Conservation (phyloP, 64 coral and sea anemone species). For the Montipora capricornis region DNA sequence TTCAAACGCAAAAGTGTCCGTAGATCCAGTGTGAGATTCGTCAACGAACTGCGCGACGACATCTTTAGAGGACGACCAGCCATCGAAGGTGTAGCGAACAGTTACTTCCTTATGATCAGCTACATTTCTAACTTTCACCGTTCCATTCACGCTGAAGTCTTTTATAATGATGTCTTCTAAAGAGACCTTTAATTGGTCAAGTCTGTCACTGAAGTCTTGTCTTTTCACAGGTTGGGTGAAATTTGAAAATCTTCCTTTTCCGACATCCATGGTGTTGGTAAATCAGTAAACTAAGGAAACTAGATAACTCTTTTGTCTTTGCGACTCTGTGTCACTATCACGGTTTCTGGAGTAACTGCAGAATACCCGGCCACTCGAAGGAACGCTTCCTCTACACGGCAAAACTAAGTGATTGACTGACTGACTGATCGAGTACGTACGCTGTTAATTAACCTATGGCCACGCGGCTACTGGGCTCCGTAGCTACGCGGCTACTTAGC, state of each 20-base stretch:
- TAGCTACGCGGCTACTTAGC: too few species aligned
- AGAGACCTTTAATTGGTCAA: slow-evolving; percentile 73
- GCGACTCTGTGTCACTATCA: too few species aligned
- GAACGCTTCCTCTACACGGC: too few species aligned
- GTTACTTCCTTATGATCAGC: slow-evolving; percentile 84
- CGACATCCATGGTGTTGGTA: not conserved
- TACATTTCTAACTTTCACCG: slow-evolving; percentile 87
- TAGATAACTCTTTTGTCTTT: too few species aligned
- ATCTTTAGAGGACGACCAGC: slow-evolving; percentile 75
- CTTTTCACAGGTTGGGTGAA: slow-evolving; percentile 79
- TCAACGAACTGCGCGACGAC: slow-evolving; percentile 48
- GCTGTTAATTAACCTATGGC: too few species aligned
- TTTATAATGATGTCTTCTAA: slow-evolving; percentile 78
- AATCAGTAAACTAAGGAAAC: too few species aligned
- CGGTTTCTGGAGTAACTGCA: too few species aligned
- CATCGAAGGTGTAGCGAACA: slow-evolving; percentile 81
- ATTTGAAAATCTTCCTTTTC: slow-evolving; percentile 69
- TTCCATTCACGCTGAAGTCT: slow-evolving; percentile 70
- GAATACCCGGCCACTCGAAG: too few species aligned
- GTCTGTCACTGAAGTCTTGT: slow-evolving; percentile 66
- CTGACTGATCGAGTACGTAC: too few species aligned
- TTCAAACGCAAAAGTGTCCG: slow-evolving; percentile 90
- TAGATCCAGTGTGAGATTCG: slow-evolving; percentile 66
- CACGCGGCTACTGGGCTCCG: too few species aligned
- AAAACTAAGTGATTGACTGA: too few species aligned